A percentile compares a stretch with the other conserved stretches of the same genome.
Conservation (phyloP, 2,113 vertebrate genomes). For the Hippocampus abdominalis region DNA sequence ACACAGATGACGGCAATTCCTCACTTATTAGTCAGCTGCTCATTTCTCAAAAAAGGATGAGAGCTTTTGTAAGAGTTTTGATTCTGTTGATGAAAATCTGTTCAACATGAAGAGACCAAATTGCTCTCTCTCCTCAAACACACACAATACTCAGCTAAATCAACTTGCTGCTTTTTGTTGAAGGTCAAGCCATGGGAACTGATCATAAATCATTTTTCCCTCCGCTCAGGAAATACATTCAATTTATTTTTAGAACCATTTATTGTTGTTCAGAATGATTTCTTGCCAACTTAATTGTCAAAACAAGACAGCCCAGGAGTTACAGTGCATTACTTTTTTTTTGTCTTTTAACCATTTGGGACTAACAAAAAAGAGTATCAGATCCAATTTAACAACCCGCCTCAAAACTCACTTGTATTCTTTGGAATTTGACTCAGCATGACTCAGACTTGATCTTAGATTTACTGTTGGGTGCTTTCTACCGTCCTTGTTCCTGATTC, state of each 20-base stretch:
- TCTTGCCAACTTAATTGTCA: conserved; percentile 3
- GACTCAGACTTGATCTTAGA: too few relatives aligned
- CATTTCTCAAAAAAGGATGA: conserved; percentile 43
- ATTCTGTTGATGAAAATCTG: conserved; percentile 62
- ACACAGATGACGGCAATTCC: conserved; percentile 30
- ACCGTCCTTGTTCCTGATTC: too few relatives aligned
- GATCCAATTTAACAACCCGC: too few relatives aligned
- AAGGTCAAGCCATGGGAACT: conserved; percentile 33
- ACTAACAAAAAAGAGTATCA: too few relatives aligned
- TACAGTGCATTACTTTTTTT: too few relatives aligned
- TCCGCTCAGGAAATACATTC: conserved; percentile 26
- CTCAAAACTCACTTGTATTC: too few relatives aligned
- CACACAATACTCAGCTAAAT: conserved; percentile 14
- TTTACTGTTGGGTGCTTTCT: too few relatives aligned
- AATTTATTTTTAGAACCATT: conserved; percentile 19
- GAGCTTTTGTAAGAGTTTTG: conserved; percentile 55
- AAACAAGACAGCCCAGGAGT: not conserved
- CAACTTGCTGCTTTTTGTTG: conserved; percentile 26
- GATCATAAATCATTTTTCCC: conserved; percentile 8
- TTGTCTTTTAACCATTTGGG: too few relatives aligned
- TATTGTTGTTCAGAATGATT: conserved; percentile 42
- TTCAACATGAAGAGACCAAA: conserved; percentile 72
- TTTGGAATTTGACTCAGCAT: too few relatives aligned
- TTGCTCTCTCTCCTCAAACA: conserved; percentile 7
- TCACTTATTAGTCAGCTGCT: conserved; percentile 62